Evolutionary conservation across 2,797 vertebrate genomes (phyloP), one percentile per base, ranked within the genome.

Genomic region (Bryconaethiops microstoma): DNA sequence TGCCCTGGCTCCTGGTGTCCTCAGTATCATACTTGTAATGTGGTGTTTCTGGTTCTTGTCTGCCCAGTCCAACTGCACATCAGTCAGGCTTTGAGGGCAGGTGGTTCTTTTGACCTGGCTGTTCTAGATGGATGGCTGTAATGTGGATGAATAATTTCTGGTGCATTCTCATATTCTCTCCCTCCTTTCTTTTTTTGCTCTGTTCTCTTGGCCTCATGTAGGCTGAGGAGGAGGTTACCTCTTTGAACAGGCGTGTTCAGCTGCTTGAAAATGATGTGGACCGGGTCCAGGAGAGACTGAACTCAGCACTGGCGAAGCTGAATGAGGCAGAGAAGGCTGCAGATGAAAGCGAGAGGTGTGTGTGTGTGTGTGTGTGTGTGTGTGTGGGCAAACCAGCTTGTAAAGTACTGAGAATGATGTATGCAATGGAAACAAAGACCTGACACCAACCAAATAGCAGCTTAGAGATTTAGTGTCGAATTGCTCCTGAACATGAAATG

Each of bases 181-280:
- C 29, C 42, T 19, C 13, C 13, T 59, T 57, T 25, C 14, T 69
- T 59, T 25, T 42, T 67, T 42, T n/a, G 8, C 25, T 65, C 55
- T 52, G 13, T 21, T 62, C 48, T 45, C 45, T 57, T 35, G 42
- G 63, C 45, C 45, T 65, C 14, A 10, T 16, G 62, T 60, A 82
- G 96, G 96, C 96, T 0, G 97, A 98, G 90, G 92, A 92, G 0
- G 96, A 98, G 83, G 95, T 96, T 69, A 92, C 95, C 0, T 93
- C 95, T 79, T 82, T 97, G 87, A 92, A 94, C 75, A 95, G 96
- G 1, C 94, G 95, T 8, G 95, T 98, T 90, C 96, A 98, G 90
- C 92, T 96, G 80, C 94, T 95, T 0, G 97, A 99, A 88, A 96
- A 98, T 78, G 95, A 96, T 75, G 85, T 98, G 91, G 97, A 98